phyloP scores from a whole-genome alignment of 2,113 vertebrate species.

The Tragelaphus buxtoni region DNA sequence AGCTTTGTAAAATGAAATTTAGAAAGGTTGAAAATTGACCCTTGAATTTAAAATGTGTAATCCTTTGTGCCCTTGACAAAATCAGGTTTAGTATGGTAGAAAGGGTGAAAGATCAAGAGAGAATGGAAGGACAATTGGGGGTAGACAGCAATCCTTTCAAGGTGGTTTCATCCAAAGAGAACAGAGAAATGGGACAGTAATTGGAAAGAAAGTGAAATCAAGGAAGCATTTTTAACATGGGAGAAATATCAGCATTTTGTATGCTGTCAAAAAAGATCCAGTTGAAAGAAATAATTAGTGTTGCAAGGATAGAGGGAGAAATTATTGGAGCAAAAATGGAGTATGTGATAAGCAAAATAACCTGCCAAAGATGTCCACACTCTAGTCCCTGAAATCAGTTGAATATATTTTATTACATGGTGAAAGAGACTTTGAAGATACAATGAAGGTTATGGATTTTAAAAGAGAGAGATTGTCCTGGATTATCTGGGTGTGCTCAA shows the following conservation, averaged over 20 bases:
- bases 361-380: neutral
- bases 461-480: neutral
- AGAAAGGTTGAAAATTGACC: neutral
- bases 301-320: neutral
- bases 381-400: neutral
- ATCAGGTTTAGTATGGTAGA: neutral
- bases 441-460: neutral
- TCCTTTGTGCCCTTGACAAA: neutral
- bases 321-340: neutral
- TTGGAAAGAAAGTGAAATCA: neutral
- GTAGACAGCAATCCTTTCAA: neutral
- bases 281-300: neutral
- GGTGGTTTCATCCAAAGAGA: neutral
- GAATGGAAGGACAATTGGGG: neutral
- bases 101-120: neutral
- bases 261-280: neutral
- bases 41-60: neutral
- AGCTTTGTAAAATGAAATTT: neutral
- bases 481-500: neutral
- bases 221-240: neutral
- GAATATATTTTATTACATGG: neutral
- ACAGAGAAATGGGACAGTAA: neutral
- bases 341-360: neutral
- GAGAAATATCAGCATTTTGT: neutral
- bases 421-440: neutral